Conservation (phyloP, 1,140 invertebrate species). For the Fopius arisanus region DNA sequence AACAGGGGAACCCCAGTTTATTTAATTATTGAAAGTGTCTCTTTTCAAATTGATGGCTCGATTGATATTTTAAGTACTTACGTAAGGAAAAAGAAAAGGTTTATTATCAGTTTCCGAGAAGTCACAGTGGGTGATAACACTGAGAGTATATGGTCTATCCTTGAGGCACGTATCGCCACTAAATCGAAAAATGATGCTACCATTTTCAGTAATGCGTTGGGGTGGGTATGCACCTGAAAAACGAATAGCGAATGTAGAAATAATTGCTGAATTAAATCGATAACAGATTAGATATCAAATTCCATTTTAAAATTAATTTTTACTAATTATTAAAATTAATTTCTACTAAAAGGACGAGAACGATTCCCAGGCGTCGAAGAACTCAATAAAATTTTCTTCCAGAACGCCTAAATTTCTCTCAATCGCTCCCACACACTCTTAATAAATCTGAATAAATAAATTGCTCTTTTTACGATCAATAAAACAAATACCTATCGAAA, state of each 20-base stretch:
- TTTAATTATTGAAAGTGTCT: too few relatives aligned
- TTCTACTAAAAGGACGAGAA: too few relatives aligned
- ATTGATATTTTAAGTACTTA: conserved; percentile 36
- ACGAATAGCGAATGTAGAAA: conserved; percentile 19
- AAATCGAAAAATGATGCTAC: conserved; percentile 46
- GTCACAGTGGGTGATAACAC: conserved; percentile 53
- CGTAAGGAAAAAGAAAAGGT: conserved; percentile 43
- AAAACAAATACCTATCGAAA: conserved; percentile 50
- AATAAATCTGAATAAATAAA: neutral
- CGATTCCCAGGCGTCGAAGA: too few relatives aligned
- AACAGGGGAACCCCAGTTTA: too few relatives aligned
- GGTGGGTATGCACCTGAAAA: conserved; percentile 47
- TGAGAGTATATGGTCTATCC: conserved; percentile 41
- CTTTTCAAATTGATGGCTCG: conserved; percentile 16
- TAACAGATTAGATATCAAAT: too few relatives aligned
- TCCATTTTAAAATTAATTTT: too few relatives aligned
- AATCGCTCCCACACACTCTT: too few relatives aligned
- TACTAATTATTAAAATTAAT: too few relatives aligned
- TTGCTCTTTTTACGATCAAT: too few relatives aligned
- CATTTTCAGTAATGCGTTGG: conserved; percentile 28
- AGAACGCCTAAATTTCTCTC: too few relatives aligned
- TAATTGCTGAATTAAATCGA: too few relatives aligned
- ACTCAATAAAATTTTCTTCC: too few relatives aligned
- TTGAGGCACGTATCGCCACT: conserved; percentile 45
- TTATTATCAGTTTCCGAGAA: conserved; percentile 35